Evolutionary conservation across 1,140 invertebrate genomes (phyloP).

Genomic region (Listronotus oregonensis): DNA sequence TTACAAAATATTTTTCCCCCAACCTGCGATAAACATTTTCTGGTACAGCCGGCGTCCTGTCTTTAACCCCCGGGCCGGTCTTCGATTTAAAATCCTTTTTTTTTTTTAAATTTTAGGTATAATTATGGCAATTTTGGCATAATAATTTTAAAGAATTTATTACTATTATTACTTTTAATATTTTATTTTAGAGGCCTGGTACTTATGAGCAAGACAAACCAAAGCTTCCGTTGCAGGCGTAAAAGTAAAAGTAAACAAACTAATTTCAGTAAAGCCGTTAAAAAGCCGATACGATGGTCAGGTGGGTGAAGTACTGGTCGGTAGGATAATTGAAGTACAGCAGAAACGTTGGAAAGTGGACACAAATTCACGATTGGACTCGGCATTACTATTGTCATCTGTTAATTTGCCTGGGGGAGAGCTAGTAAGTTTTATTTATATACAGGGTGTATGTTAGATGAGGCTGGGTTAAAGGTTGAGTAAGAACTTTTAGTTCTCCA

Average conservation of each 20-base stretch:
- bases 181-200: constrained; percentile 85
- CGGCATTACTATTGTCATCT: constrained; percentile 85
- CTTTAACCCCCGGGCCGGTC: too few relatives aligned
- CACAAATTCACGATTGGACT: constrained; percentile 88
- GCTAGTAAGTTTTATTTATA: constrained; percentile 65
- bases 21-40: too few relatives aligned
- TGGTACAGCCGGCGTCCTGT: too few relatives aligned
- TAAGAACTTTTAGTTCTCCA: too few relatives aligned
- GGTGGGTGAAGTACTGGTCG: constrained; percentile 96
- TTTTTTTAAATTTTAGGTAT: too few relatives aligned
- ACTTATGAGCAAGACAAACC: constrained; percentile 84
- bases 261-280: constrained; percentile 87
- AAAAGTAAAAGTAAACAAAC: constrained; percentile 92
- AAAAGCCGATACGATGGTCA: constrained; percentile 92
- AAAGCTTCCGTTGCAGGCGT: constrained; percentile 93
- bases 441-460: too few relatives aligned
- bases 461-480: too few relatives aligned
- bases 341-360: constrained; percentile 96
- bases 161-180: too few relatives aligned
- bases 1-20: too few relatives aligned
- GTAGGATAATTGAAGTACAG: constrained; percentile 88
- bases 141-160: too few relatives aligned
- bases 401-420: constrained; percentile 98
- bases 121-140: too few relatives aligned
- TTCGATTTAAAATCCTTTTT: too few relatives aligned